Conservation (phyloP, 92 coral and sea anemone species). For the Micromussa lordhowensis region DNA sequence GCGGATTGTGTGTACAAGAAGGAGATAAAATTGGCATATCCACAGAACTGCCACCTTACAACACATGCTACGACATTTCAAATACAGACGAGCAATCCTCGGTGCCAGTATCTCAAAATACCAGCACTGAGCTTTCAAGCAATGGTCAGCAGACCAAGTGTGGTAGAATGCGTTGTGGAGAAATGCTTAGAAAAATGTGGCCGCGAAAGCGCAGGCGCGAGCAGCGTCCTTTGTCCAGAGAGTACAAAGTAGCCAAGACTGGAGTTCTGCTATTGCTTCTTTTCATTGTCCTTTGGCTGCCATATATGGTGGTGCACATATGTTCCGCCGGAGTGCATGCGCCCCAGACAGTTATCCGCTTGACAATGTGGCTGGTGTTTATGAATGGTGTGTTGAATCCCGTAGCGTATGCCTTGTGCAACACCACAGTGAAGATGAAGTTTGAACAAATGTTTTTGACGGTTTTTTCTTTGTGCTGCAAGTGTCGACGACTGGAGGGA, state of each 20-base stretch:
- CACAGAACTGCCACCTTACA: background rate
- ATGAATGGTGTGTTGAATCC: constrained; percentile 91
- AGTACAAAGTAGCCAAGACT: constrained; percentile 87
- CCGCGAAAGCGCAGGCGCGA: constrained; percentile 25
- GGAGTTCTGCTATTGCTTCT: constrained; percentile 76
- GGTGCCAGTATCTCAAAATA: background rate
- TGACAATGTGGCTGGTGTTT: constrained; percentile 88
- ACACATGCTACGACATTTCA: background rate
- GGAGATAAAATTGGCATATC: background rate
- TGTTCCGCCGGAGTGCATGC: constrained; percentile 69
- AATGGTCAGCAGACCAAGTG: constrained; percentile 3
- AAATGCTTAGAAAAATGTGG: constrained; percentile 20
- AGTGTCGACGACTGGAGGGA: constrained; percentile 20
- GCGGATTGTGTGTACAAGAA: background rate
- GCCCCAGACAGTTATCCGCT: constrained; percentile 59
- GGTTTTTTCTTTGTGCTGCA: constrained; percentile 42
- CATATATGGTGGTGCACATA: constrained; percentile 87
- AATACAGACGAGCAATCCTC: background rate
- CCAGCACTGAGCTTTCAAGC: constrained; percentile 18
- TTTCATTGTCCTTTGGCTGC: constrained; percentile 86
- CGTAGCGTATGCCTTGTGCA: constrained; percentile 81
- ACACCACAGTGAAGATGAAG: constrained; percentile 67
- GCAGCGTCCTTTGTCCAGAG: constrained; percentile 61
- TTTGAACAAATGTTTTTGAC: constrained; percentile 49
- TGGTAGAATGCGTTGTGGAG: background rate